Evolutionary conservation across 2,797 vertebrate species (phyloP).

Genomic region (Corythornis leucogaster): DNA sequence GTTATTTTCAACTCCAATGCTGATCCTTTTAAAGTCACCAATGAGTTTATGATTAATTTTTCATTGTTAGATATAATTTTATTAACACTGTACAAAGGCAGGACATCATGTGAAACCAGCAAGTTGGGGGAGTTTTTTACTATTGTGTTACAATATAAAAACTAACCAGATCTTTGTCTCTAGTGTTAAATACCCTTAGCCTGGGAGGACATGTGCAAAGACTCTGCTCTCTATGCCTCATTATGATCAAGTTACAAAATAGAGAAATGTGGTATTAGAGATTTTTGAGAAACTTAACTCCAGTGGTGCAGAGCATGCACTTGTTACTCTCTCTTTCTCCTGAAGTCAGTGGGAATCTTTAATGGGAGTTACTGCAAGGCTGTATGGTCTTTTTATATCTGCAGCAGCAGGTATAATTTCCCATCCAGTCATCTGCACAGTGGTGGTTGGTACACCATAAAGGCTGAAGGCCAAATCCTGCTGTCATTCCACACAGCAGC

Average conservation of each 20-base stretch:
- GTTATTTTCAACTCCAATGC: neutral
- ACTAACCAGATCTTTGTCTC: neutral
- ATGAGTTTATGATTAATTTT: neutral
- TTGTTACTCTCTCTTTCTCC: neutral
- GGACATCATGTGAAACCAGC: neutral
- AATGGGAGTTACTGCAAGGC: neutral
- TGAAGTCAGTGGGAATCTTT: constrained; percentile 15
- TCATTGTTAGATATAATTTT: constrained; percentile 18
- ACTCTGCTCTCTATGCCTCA: neutral
- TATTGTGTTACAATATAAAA: neutral
- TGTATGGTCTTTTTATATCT: neutral
- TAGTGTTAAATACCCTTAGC: neutral
- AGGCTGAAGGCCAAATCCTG: constrained; percentile 40
- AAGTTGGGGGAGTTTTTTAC: neutral
- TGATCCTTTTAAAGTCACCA: constrained; percentile 22
- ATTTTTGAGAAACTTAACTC: neutral
- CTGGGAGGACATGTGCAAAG: neutral
- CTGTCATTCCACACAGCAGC: neutral
- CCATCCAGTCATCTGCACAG: neutral
- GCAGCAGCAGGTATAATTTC: constrained; percentile 17
- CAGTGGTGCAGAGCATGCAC: neutral
- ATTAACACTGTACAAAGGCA: neutral
- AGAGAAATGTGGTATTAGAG: neutral
- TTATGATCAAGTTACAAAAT: constrained; percentile 21
- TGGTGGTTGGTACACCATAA: neutral